Base-by-base conservation (phyloP, 1,140 invertebrate genomes). In the Drosophila leontia region DNA sequence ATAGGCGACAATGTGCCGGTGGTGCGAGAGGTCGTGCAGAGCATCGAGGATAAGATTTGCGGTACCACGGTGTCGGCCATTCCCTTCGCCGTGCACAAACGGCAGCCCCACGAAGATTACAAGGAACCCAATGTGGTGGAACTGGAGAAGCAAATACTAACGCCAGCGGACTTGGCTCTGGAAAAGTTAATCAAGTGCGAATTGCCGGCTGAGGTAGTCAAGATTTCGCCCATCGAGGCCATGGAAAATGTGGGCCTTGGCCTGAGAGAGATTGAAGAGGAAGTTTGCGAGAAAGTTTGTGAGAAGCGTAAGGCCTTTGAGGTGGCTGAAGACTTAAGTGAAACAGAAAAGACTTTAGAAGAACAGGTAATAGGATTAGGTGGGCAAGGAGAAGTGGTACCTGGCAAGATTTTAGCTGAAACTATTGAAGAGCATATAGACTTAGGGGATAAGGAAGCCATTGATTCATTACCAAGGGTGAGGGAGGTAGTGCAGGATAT, bases 231-330 rank as follows among this genome's bases (percentile, higher is more conserved):
- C 11, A 68, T 92, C 26, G 63, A 88, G 34, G 79, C 91, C 7
- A 80, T 85, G 47, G 82, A 85, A 26, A 34, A 23, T 62, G 65
- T 32, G 12, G 60, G 51, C 34, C 26, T 71, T 56, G 80, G 60
- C 23, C 57, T 85, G 13, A 55, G 59, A 3, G 35, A 76, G 2
- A 82, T 92, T 47, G 37, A 91, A 7, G 88, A 92, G 47, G 81
- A 85, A 44, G 75, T 92, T 56, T 92, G 87, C 68, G 83, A 92
- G 71, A 92, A 84, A 70, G 74, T 83, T 74, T 88, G 91, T 53
- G 47, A 67, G 58, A 92, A 91, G 51, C 84, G 79, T 13, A 92
- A 83, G 55, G 72, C 81, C 50, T 91, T 91, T 82, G 85, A 82
- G 44, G 85, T 92, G 15, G 88, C 87, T 59, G 65, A 91, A 79